Conservation (phyloP, 2,888 invertebrate genomes). For the Ophion ventricosus region DNA sequence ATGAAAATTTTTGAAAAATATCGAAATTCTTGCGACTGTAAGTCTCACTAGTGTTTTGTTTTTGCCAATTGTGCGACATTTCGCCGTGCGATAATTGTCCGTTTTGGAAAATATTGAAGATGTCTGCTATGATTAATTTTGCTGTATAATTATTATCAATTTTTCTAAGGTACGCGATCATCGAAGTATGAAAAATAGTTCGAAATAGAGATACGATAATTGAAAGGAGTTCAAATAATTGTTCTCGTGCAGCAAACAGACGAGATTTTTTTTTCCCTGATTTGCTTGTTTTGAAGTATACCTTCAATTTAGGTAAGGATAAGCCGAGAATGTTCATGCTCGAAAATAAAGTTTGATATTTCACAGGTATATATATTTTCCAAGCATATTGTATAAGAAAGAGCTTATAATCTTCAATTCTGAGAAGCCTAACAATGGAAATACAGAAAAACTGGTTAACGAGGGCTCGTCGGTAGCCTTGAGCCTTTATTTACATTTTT, state of each 20-base stretch:
- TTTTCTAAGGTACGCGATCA: neutral
- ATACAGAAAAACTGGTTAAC: conserved; percentile 59
- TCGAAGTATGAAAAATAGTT: too few relatives aligned
- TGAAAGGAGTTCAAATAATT: neutral
- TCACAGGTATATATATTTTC: neutral
- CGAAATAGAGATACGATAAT: neutral
- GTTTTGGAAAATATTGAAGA: neutral
- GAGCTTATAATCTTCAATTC: conserved; percentile 28
- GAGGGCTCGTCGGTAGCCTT: conserved; percentile 17
- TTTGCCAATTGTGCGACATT: neutral
- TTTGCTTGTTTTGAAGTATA: neutral
- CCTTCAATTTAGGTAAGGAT: neutral
- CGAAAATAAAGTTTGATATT: neutral
- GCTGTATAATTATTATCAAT: neutral
- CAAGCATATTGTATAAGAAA: neutral
- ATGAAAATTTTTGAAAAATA: neutral
- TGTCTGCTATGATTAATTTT: neutral
- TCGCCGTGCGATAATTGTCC: neutral
- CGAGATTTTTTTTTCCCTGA: neutral
- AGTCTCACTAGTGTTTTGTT: neutral
- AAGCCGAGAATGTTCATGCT: neutral
- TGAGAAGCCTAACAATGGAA: conserved; percentile 38
- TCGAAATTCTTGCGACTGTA: neutral
- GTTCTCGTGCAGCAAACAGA: neutral
- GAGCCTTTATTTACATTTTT: conserved; percentile 62